A percentile compares a stretch with the other conserved stretches of the same genome.
These are phyloP conservation scores for Drosophila fungiperda DNA, from an alignment of 2,888 invertebrate genomes.

Conservation along the genomic window DNA sequence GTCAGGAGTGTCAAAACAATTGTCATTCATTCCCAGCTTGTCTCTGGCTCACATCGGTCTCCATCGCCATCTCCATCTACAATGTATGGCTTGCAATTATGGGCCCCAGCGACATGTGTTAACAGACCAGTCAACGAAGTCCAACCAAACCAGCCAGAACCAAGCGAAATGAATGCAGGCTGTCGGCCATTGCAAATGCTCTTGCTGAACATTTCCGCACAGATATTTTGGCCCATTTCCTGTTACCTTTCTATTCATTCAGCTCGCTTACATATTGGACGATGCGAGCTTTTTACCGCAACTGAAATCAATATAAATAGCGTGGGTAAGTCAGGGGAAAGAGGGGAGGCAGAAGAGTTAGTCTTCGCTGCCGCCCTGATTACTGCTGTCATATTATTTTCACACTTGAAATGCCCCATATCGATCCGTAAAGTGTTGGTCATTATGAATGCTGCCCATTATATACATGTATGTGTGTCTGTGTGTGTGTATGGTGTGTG, in stretches of 20 bases:
- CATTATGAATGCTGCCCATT: conserved; percentile 67
- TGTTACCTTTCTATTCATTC: conserved; percentile 48
- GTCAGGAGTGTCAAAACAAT: conserved; percentile 73
- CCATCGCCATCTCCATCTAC: conserved; percentile 18
- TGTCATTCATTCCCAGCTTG: conserved; percentile 64
- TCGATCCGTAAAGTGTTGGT: conserved; percentile 57
- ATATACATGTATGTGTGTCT: conserved; percentile 9
- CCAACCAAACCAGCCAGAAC: conserved; percentile 6
- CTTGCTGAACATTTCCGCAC: conserved; percentile 64
- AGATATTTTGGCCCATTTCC: conserved; percentile 75
- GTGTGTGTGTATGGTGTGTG: background rate
- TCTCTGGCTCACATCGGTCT: conserved; percentile 29
- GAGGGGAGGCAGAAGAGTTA: background rate
- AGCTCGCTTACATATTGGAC: conserved; percentile 19
- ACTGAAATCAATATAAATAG: conserved; percentile 67
- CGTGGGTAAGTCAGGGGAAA: background rate
- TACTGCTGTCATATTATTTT: conserved; percentile 78
- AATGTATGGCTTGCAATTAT: conserved; percentile 62
- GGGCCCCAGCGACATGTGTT: conserved; percentile 71
- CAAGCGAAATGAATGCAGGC: background rate
- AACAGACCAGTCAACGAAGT: conserved; percentile 41
- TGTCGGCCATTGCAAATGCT: conserved; percentile 32
- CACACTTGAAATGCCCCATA: conserved; percentile 71
- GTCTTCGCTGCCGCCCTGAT: conserved; percentile 57
- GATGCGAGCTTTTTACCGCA: conserved; percentile 45